Conservation (phyloP, 2,797 vertebrate species). For the Melanotaenia trifasciata region DNA sequence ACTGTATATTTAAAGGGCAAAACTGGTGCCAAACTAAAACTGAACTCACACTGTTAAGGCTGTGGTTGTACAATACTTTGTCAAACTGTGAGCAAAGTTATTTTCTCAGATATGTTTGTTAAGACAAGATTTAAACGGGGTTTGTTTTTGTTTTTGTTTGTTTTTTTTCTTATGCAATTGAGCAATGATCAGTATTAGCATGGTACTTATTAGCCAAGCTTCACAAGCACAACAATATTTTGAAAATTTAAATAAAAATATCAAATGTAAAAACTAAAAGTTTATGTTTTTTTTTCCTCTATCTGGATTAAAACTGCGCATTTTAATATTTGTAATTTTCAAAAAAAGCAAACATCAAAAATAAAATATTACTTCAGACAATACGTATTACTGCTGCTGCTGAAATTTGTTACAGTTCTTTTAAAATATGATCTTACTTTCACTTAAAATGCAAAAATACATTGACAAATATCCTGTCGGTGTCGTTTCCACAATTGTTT, state of each 20-base stretch:
- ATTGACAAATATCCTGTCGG: constrained; percentile 4
- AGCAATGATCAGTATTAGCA: background rate
- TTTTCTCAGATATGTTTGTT: background rate
- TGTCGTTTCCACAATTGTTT: constrained; percentile 11
- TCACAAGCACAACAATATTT: background rate
- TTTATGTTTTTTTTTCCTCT: background rate
- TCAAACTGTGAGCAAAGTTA: background rate
- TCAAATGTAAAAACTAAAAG: background rate
- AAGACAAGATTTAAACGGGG: background rate
- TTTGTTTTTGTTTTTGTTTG: too few species aligned
- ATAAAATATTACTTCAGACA: background rate
- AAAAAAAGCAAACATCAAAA: background rate
- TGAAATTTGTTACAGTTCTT: background rate
- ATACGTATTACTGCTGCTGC: background rate
- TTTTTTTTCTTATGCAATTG: background rate
- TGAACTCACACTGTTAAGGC: background rate
- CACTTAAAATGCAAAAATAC: background rate
- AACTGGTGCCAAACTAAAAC: background rate
- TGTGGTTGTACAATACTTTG: background rate
- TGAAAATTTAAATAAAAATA: background rate
- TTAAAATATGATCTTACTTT: background rate
- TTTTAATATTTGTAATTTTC: background rate
- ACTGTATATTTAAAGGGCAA: background rate
- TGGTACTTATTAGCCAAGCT: background rate
- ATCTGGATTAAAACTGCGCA: background rate